phyloP scores from a whole-genome alignment of 2,113 vertebrate species.

The Calidris pugnax region DNA sequence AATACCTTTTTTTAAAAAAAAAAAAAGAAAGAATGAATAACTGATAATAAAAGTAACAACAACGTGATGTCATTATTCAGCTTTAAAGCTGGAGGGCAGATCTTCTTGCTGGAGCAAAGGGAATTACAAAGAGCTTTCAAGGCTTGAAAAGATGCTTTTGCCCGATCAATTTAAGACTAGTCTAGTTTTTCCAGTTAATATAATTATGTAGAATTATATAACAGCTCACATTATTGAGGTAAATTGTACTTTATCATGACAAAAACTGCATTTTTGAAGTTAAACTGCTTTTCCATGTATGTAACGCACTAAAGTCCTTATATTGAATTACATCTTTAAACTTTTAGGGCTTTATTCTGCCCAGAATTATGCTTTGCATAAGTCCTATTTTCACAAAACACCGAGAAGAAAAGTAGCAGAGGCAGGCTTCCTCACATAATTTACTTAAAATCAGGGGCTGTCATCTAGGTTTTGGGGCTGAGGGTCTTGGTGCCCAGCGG shows the following conservation, averaged over 20 bases:
- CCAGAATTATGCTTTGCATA: background rate
- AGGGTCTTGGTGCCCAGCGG: background rate
- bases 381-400: slow-evolving; percentile 6
- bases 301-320: slow-evolving; percentile 45
- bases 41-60: slow-evolving; percentile 57
- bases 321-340: slow-evolving; percentile 53
- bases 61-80: slow-evolving; percentile 65
- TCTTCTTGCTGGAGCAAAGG: slow-evolving; percentile 72
- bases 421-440: slow-evolving; percentile 13
- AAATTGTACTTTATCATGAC: slow-evolving; percentile 78
- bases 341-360: slow-evolving; percentile 41
- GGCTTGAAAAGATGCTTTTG: slow-evolving; percentile 76
- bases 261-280: slow-evolving; percentile 72
- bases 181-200: slow-evolving; percentile 81
- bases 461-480: background rate
- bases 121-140: slow-evolving; percentile 73
- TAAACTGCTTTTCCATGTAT: slow-evolving; percentile 67
- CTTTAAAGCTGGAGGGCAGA: slow-evolving; percentile 73
- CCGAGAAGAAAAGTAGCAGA: background rate
- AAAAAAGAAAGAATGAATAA: slow-evolving; percentile 36
- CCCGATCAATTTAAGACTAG: slow-evolving; percentile 74
- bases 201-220: slow-evolving; percentile 81
- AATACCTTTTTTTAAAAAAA: slow-evolving; percentile 47
- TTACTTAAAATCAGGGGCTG: slow-evolving; percentile 30
- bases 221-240: slow-evolving; percentile 76